Evolutionary conservation across 2,888 invertebrate species (phyloP).

Genomic region (Unio pictorum): DNA sequence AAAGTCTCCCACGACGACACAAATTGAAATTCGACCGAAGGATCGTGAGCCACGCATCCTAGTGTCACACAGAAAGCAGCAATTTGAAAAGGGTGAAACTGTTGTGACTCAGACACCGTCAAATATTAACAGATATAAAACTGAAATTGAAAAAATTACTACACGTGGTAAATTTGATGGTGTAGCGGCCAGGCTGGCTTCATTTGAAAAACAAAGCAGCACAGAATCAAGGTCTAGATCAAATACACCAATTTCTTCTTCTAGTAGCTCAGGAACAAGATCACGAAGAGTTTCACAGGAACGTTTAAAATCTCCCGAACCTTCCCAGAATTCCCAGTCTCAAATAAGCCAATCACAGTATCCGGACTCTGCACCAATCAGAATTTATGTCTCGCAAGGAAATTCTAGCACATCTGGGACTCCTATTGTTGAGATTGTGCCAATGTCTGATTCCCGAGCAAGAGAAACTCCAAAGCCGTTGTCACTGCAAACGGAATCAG

Average conservation of each 20-base stretch:
- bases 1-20: conserved; percentile 47
- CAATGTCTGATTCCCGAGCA: conserved; percentile 24
- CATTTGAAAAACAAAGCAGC: conserved; percentile 60
- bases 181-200: conserved; percentile 65
- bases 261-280: conserved; percentile 35
- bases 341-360: conserved; percentile 25
- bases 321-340: conserved; percentile 23
- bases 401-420: conserved; percentile 45
- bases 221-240: conserved; percentile 33
- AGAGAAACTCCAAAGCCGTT: conserved; percentile 6
- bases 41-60: conserved; percentile 38
- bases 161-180: conserved; percentile 72
- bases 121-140: conserved; percentile 50
- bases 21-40: conserved; percentile 49
- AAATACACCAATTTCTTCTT: conserved; percentile 26
- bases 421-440: conserved; percentile 54
- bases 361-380: conserved; percentile 45
- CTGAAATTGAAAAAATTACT: conserved; percentile 61
- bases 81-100: conserved; percentile 54
- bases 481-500: conserved; percentile 4
- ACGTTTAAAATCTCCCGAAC: conserved; percentile 27
- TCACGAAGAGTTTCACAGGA: conserved; percentile 39
- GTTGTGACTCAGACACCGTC: conserved; percentile 35
- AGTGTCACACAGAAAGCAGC: conserved; percentile 59
- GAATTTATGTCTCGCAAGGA: conserved; percentile 57